Percentiles rank a stretch among this genome's conserved stretches.
phyloP scores from a whole-genome alignment of 2,113 vertebrate species.

The Hyperopisus bebe region DNA sequence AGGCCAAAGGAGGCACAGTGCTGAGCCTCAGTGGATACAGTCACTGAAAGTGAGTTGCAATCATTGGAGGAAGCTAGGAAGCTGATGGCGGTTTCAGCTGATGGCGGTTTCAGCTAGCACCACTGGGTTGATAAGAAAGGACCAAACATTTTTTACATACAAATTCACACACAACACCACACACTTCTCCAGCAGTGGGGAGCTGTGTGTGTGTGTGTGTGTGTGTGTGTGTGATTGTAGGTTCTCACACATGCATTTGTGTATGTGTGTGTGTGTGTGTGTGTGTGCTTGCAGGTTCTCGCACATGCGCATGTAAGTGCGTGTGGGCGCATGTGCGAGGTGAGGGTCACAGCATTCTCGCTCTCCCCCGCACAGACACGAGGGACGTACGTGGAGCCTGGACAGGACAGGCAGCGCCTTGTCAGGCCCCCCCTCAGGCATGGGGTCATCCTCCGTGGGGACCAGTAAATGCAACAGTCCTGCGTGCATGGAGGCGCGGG shows the following conservation, averaged over 20 bases:
- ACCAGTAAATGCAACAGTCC: slow-evolving; percentile 98
- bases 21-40: background rate
- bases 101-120: background rate
- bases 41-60: background rate
- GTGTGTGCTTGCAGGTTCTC: background rate
- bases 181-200: background rate
- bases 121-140: background rate
- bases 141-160: background rate
- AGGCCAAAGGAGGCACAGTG: background rate
- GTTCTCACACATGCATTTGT: background rate
- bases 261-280: background rate
- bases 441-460: slow-evolving; percentile 87
- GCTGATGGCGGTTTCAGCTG: background rate
- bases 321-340: background rate
- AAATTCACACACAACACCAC: background rate
- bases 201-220: background rate
- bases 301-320: background rate
- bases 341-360: slow-evolving; percentile 8
- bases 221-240: background rate
- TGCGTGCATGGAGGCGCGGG: slow-evolving; percentile 77
- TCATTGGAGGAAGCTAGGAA: background rate
- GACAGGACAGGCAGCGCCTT: slow-evolving; percentile 88
- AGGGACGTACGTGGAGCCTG: slow-evolving; percentile 95
- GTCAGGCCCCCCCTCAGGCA: slow-evolving; percentile 90
- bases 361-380: slow-evolving; percentile 65